phyloP scores from a whole-genome alignment of 2,888 invertebrate species.

The Drosophila rellima region DNA sequence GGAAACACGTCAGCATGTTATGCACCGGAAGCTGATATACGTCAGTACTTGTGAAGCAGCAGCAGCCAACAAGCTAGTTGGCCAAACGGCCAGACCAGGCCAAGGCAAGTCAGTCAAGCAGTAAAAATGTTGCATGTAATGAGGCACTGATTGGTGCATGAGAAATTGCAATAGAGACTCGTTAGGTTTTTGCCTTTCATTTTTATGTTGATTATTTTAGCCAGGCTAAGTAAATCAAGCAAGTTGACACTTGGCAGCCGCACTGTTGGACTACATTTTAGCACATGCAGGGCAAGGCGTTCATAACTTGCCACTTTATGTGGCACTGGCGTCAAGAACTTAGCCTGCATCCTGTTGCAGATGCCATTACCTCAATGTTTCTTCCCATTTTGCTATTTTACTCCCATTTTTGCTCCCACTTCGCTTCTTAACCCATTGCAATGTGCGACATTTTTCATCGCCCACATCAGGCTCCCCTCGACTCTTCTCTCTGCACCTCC shows the following conservation, averaged over 20 bases:
- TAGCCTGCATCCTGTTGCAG: slow-evolving; percentile 79
- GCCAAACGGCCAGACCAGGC: slow-evolving; percentile 15
- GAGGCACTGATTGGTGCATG: slow-evolving; percentile 80
- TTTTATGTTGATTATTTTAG: slow-evolving; percentile 64
- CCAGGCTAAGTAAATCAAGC: slow-evolving; percentile 71
- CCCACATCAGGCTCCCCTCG: neutral
- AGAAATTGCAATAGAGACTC: slow-evolving; percentile 68
- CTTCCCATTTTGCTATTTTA: slow-evolving; percentile 28
- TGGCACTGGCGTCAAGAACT: slow-evolving; percentile 73
- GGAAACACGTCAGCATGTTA: slow-evolving; percentile 77
- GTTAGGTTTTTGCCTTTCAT: slow-evolving; percentile 27
- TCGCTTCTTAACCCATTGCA: slow-evolving; percentile 70
- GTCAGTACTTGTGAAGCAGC: slow-evolving; percentile 48
- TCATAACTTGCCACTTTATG: slow-evolving; percentile 77
- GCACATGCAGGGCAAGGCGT: slow-evolving; percentile 40
- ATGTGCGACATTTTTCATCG: slow-evolving; percentile 69
- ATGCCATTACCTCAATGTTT: slow-evolving; percentile 44
- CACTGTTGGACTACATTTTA: slow-evolving; percentile 52
- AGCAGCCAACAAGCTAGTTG: slow-evolving; percentile 17
- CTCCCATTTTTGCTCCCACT: slow-evolving; percentile 17
- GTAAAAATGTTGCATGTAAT: slow-evolving; percentile 66
- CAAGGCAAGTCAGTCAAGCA: slow-evolving; percentile 20
- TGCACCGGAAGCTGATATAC: slow-evolving; percentile 72
- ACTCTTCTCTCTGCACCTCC: neutral
- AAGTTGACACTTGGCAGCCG: slow-evolving; percentile 73